phyloP scores from a whole-genome alignment of 2,888 invertebrate genomes.

The Platypus cylindrus region DNA sequence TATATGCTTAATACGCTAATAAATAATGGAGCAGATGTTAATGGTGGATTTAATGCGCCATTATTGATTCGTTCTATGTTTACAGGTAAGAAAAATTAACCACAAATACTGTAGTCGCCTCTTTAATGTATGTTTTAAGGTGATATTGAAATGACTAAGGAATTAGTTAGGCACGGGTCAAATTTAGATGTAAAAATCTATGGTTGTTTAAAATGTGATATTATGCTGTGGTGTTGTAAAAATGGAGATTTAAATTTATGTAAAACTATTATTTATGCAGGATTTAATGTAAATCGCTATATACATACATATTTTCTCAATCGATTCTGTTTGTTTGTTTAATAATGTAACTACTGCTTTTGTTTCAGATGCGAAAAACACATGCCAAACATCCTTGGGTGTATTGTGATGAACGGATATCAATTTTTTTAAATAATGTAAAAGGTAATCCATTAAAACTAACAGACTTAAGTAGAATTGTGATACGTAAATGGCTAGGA shows the following conservation, averaged over 20 bases:
- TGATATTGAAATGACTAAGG: no score
- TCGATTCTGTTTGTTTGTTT: conserved; percentile 2
- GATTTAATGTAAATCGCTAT: conserved; percentile 26
- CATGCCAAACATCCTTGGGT: no score
- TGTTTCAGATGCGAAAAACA: no score
- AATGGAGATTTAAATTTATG: conserved; percentile 31
- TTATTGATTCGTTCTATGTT: no score
- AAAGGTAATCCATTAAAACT: conserved; percentile 39
- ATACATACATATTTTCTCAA: no score
- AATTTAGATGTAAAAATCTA: conserved; percentile 23
- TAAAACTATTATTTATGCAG: conserved; percentile 34
- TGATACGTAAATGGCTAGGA: conserved; percentile 37
- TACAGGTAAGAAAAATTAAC: no score
- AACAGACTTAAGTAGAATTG: conserved; percentile 45
- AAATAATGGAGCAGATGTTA: conserved; percentile 20
- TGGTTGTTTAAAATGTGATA: not conserved
- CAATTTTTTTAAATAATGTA: no score
- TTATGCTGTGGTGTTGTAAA: not conserved
- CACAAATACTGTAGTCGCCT: no score
- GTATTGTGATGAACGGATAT: not conserved
- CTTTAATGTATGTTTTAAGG: no score
- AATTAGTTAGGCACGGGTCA: conserved; percentile 18
- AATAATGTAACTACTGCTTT: no score
- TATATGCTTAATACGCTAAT: conserved; percentile 37
- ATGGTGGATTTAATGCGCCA: no score